Base-by-base conservation (phyloP, 2,797 vertebrate species). In the Acanthis flammea region DNA sequence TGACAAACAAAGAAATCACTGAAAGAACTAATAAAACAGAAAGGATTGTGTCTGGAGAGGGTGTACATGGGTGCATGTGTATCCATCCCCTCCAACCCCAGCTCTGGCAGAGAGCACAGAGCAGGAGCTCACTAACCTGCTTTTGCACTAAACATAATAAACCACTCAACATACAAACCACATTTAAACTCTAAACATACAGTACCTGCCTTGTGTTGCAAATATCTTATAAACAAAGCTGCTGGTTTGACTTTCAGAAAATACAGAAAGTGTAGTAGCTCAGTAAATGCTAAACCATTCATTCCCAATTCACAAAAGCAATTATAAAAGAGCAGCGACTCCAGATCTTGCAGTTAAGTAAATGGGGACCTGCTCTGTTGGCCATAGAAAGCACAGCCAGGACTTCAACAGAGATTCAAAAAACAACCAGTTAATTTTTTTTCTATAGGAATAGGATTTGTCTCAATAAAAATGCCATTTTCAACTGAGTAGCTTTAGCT, bases 271-370 rank as follows among this genome's bases (percentile, higher is more conserved):
- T 57, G 33, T 67, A 23, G 31, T 90, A 74, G 61, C 80, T 86
- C 42, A 61, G 50, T 95, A 90, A 95, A 95, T 94, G 83, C 83
- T 94, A 94, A 97, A 88, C 90, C 71, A 81, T 81, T 88, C 19
- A 39, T 94, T 92, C 55, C 37, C 76, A 91, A 39, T 95, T 89
- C 84, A 91, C 86, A 93, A 74, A 93, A 95, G 76, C 89, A 94
- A 93, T 97, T 96, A 60, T 25, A 80, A 95, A 94, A 91, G 39
- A 81, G 25, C 44, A 83, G 31, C 57, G 21, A n/a, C 60, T 95
- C 76, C 60, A 74, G 65, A 75, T 86, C 90, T 93, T 92, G 31
- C 54, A 86, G 91, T 95, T 96, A 66, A 62, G 65, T 78, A 60
- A 84, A 53, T 86, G 10, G 1, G 21, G 57, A 89, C 30, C 44